Base-by-base conservation (phyloP, 2,888 invertebrate species). In the Eupelmus urozonus region DNA sequence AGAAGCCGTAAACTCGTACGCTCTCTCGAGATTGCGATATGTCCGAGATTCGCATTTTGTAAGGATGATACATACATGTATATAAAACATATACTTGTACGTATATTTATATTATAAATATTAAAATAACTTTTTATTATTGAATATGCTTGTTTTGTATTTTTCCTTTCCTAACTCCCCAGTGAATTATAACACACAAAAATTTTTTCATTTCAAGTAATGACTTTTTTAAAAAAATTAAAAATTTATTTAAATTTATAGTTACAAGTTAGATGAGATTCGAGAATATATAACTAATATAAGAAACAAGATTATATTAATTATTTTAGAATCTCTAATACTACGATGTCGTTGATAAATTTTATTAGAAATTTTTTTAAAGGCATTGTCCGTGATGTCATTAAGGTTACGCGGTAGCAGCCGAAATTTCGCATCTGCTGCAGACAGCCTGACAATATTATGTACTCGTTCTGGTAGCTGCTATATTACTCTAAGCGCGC, bases 121-220 rank as follows among this genome's bases (percentile, higher is more conserved):
- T 78, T 73, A 69, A 78, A 77, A 63, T 77, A 27, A 73, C 62
- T 73, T 78, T 78, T 78, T 78, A 78, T 69, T 73, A 73, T 62
- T 57, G 59, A 71, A 76, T 23, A 20, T 20, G 7, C 7, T 4
- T 4, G 7, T 23, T 9, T 25, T 60, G 13, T 27, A 20, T 42
- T n/a, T 27, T 34, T 3, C 45, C 4, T 9, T 57, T 65, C 23
- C 20, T 45, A 45, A 34, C 34, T 34, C 34, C 34, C 34, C n/a
- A n/a, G n/a, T n/a, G n/a, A n/a, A n/a, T n/a, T n/a, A n/a, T n/a
- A n/a, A n/a, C n/a, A n/a, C n/a, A n/a, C n/a, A n/a, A n/a, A n/a
- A n/a, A n/a, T n/a, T n/a, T n/a, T n/a, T n/a, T n/a, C n/a, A n/a
- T n/a, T n/a, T n/a, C n/a, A n/a, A n/a, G n/a, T n/a, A n/a, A n/a